Base-by-base conservation (phyloP, 1,140 invertebrate genomes). In the Nautilus pompilius region DNA sequence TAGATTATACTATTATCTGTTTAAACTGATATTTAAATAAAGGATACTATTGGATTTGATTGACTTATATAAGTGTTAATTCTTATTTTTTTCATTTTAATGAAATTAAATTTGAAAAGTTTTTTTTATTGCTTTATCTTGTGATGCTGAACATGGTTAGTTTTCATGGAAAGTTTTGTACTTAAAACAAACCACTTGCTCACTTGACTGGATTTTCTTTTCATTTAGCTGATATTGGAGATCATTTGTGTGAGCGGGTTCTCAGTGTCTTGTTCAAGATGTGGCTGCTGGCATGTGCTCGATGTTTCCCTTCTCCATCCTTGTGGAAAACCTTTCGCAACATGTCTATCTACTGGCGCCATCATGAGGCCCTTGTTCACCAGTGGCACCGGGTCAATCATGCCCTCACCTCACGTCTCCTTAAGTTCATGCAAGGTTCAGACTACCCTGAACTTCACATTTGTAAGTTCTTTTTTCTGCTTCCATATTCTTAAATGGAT, bases 301-400 rank as follows among this genome's bases (percentile, higher is more conserved):
- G 90, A 58, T 96, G 90, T 80, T 93, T 92, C 84, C 95, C 95
- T 15, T 91, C 93, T 5, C 95, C 96, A 13, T 92, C 93, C 6
- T 84, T 97, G 68, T 98, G 96, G 96, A 94, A 95, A 82, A 98
- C 96, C 3, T 85, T 99, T 62, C 87, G 93, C 71, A 93, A 96
- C 82, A 91, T 94, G 69, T 95, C 93, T 79, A 86, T 91, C 67
- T 90, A 90, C 72, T 98, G 95, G 95, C 85, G 96, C 15, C 96
- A 99, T 84, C 89, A 95, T 63, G 86, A 93, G 51, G 91, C 93
- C 46, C 85, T 99, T 1, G 89, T 97, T 6, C 91, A 68, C 3
- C 95, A 98, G 79, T 99, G 96, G 96, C 93, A 95, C 81, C 87
- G 93, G 56, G 91, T 96, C 15, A 96, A 95, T 82, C 84, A 96